phyloP scores from a whole-genome alignment of 2,888 invertebrate genomes.

The Parapristionchus giblindavisi region DNA sequence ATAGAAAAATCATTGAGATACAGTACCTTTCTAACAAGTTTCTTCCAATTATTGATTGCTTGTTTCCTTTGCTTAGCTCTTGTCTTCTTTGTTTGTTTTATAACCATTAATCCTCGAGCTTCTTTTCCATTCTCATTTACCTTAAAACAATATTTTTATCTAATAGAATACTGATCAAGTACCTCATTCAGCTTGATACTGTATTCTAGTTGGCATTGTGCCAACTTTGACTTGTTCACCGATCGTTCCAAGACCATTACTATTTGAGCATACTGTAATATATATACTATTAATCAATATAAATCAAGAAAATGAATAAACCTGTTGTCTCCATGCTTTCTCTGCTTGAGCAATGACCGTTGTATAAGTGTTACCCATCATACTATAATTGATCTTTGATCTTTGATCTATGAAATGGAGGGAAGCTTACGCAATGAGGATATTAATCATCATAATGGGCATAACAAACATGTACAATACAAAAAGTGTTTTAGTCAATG shows the following conservation, averaged over 20 bases:
- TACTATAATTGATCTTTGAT: conserved; percentile 77
- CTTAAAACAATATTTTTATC: conserved; percentile 8
- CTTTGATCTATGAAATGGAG: conserved; percentile 78
- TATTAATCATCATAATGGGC: conserved; percentile 93
- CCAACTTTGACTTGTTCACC: conserved; percentile 87
- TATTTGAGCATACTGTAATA: conserved; percentile 91
- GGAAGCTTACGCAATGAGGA: conserved; percentile 83
- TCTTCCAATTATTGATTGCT: conserved; percentile 97
- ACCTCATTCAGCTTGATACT: conserved; percentile 86
- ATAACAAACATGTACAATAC: conserved; percentile 97
- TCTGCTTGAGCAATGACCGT: conserved; percentile 97
- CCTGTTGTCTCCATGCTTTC: conserved; percentile 97
- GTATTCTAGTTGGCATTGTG: conserved; percentile 90
- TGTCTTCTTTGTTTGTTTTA: conserved; percentile 95
- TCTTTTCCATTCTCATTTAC: conserved; percentile 45
- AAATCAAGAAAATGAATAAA: conserved; percentile 63
- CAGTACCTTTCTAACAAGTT: conserved; percentile 70
- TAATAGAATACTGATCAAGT: background rate
- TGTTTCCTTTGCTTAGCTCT: conserved; percentile 94
- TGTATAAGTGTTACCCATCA: conserved; percentile 99
- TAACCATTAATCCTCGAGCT: conserved; percentile 93
- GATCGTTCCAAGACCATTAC: conserved; percentile 94
- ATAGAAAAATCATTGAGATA: background rate
- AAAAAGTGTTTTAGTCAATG: conserved; percentile 93
- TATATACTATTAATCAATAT: background rate